A percentile compares a stretch with the other conserved stretches of the same genome.
Evolutionary conservation across 1,140 invertebrate species (phyloP).

Genomic region (Ectropis grisescens): DNA sequence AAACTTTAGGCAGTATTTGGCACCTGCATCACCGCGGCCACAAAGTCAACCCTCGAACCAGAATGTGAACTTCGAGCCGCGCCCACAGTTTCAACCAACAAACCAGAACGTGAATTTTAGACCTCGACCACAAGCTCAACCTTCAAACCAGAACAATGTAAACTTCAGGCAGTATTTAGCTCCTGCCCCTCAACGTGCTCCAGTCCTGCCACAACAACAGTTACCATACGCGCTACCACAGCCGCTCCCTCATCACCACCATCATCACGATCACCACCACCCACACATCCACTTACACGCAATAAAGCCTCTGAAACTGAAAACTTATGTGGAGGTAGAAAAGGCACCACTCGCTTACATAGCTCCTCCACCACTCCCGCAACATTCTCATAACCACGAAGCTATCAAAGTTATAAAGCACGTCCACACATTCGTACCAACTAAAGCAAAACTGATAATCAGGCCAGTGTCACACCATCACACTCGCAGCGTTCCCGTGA

Average conservation of each 20-base stretch:
- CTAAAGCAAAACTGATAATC: constrained; percentile 36
- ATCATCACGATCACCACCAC: too few species aligned
- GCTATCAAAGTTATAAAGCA: constrained; percentile 28
- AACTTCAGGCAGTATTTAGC: constrained; percentile 1
- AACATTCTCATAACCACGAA: constrained; percentile 13
- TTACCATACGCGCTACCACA: background rate
- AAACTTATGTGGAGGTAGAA: constrained; percentile 50
- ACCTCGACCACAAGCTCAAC: background rate
- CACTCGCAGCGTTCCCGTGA: constrained; percentile 21
- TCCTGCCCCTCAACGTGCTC: background rate
- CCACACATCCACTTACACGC: background rate
- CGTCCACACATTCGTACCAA: constrained; percentile 40
- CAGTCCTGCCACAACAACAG: constrained; percentile 2
- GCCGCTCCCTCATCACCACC: too few species aligned
- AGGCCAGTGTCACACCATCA: constrained; percentile 30
- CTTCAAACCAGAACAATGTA: background rate
- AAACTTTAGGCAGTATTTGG: constrained; percentile 46
- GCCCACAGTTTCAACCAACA: constrained; percentile 3
- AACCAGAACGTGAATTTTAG: constrained; percentile 1
- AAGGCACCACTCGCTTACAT: constrained; percentile 51
- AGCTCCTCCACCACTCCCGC: constrained; percentile 40
- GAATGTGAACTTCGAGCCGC: constrained; percentile 47
- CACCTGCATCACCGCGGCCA: constrained; percentile 4
- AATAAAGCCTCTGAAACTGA: constrained; percentile 36
- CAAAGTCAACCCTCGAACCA: constrained; percentile 29